phyloP scores from a whole-genome alignment of 2,888 invertebrate genomes.

The Melanostoma mellinum region DNA sequence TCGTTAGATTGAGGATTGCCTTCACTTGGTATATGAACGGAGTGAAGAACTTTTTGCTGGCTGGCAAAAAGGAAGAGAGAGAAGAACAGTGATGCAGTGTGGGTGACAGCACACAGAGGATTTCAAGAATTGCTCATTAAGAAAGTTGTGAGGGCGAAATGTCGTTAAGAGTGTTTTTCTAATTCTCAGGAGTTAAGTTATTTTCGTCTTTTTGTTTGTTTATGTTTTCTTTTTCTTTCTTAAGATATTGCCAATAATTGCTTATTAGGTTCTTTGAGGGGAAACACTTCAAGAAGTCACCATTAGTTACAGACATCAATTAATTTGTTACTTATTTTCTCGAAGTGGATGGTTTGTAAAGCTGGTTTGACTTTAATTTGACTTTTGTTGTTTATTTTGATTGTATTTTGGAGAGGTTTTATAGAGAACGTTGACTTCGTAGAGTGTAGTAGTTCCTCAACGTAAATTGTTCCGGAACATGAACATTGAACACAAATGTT shows the following conservation, averaged over 20 bases:
- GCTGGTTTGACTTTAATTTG: no score
- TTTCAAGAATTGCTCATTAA: conserved; percentile 45
- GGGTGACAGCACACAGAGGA: neutral
- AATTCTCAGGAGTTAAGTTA: neutral
- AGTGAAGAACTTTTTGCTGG: conserved; percentile 1
- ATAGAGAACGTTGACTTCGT: no score
- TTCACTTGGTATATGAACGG: neutral
- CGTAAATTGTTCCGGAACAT: no score
- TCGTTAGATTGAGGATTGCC: conserved; percentile 38
- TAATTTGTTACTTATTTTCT: no score
- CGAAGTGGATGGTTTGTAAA: no score
- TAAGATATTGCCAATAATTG: conserved; percentile 38
- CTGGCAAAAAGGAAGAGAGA: neutral
- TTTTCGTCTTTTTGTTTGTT: conserved; percentile 8
- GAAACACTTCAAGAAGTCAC: no score
- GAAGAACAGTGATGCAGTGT: no score
- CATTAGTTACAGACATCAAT: no score
- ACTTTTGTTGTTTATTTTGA: no score
- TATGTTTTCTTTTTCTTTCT: neutral
- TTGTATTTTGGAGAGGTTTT: no score
- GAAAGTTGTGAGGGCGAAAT: conserved; percentile 60
- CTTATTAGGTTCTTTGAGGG: conserved; percentile 4
- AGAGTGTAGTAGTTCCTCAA: no score
- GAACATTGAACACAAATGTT: no score
- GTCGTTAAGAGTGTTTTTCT: conserved; percentile 39